Evolutionary conservation across 2,888 invertebrate genomes (phyloP).

Genomic region (Dorcus parallelipipedus): DNA sequence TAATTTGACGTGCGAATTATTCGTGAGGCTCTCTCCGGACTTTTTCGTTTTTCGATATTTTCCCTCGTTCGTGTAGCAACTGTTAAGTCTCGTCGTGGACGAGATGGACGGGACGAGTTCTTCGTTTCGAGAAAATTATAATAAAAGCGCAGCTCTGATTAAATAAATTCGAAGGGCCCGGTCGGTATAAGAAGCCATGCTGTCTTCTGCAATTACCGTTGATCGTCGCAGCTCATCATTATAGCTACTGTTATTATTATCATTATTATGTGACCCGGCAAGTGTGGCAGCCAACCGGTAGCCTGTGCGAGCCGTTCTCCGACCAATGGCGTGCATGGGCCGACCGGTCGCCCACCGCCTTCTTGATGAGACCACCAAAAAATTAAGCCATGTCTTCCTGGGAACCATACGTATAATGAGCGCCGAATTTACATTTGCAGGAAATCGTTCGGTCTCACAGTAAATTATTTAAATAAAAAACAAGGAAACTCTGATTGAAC

Average conservation of each 20-base stretch:
- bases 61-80: not conserved
- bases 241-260: constrained; percentile 46
- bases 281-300: constrained; percentile 44
- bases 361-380: constrained; percentile 40
- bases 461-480: too few relatives aligned
- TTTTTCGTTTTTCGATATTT: not conserved
- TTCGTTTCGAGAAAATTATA: not conserved
- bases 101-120: too few relatives aligned
- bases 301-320: constrained; percentile 28
- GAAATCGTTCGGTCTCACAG: not conserved
- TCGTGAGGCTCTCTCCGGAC: not conserved
- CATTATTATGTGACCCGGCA: constrained; percentile 45
- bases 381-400: constrained; percentile 34
- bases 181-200: constrained; percentile 31
- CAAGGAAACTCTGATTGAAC: too few relatives aligned
- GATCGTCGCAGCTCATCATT: constrained; percentile 43
- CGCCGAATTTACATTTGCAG: constrained; percentile 1
- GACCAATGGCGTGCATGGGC: constrained; percentile 35
- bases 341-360: constrained; percentile 38
- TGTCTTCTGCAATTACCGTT: constrained; percentile 41
- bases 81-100: not conserved
- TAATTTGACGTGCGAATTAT: too few relatives aligned
- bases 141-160: not conserved
- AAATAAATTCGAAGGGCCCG: constrained; percentile 5
- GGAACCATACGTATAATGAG: constrained; percentile 1